Percentiles rank a stretch among this genome's conserved stretches.
Conservation (phyloP, 2,113 vertebrate genomes). For the Sylvicapra grimmia region DNA sequence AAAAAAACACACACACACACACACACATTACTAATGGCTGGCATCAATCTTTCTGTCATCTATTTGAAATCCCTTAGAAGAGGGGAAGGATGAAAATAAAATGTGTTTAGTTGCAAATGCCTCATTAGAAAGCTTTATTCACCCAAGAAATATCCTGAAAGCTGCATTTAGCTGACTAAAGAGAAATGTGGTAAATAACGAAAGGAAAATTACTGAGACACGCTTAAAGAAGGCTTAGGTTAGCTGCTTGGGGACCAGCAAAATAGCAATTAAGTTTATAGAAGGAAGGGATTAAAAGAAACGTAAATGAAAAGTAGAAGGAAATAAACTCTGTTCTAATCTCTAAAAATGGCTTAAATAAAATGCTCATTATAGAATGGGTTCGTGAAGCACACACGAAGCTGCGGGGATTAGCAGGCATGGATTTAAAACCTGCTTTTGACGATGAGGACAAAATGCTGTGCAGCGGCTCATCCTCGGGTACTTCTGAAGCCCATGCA, state of each 20-base stretch:
- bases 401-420: not conserved
- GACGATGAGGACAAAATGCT: accelerated
- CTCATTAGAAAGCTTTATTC: conserved; percentile 31
- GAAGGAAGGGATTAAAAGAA: conserved; percentile 65
- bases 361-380: conserved; percentile 41
- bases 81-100: not conserved
- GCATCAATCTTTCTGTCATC: not conserved
- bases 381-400: not conserved
- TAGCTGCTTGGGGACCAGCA: conserved; percentile 49
- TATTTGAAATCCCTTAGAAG: not conserved
- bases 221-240: conserved; percentile 58
- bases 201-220: conserved; percentile 43
- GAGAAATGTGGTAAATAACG: conserved; percentile 47
- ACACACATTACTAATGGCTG: not conserved
- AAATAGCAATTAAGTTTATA: conserved; percentile 66
- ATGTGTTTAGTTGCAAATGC: not conserved
- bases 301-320: conserved; percentile 58
- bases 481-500: not conserved
- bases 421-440: not conserved
- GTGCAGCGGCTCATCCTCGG: accelerated
- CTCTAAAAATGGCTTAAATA: conserved; percentile 63
- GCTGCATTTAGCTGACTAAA: conserved; percentile 59
- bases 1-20: not conserved
- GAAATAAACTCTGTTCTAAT: conserved; percentile 63
- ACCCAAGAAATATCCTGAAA: conserved; percentile 4